Evolutionary conservation across 2,113 vertebrate species (phyloP).

Genomic region (Rhinolophus ferrumequinum): DNA sequence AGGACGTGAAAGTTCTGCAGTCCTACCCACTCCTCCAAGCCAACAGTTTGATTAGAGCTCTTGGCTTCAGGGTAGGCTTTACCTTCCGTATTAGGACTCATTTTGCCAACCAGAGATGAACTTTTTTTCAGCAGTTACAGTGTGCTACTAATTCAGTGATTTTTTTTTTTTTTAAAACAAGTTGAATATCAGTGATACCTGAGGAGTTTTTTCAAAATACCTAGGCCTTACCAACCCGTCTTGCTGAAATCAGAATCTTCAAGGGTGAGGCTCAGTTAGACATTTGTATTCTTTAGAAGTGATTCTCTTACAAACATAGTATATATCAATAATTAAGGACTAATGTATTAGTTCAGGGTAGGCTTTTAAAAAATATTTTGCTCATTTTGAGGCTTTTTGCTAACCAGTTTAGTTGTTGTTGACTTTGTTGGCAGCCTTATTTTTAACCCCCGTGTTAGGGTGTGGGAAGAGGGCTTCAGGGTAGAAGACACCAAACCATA

Average conservation of each 20-base stretch:
- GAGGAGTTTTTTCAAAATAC: neutral
- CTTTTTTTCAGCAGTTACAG: neutral
- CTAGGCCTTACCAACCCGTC: neutral
- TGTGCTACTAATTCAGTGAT: neutral
- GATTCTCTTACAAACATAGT: neutral
- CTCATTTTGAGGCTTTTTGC: neutral
- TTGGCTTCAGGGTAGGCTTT: neutral
- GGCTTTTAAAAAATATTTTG: neutral
- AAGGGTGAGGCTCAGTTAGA: neutral
- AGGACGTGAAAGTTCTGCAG: neutral
- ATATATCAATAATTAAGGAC: neutral
- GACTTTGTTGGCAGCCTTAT: neutral
- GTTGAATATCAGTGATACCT: neutral
- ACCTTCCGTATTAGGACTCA: neutral
- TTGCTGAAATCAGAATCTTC: neutral
- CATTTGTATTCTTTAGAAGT: slow-evolving; percentile 5
- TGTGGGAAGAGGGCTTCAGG: neutral
- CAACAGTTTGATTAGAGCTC: neutral
- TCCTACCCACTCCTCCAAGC: neutral
- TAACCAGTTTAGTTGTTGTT: neutral
- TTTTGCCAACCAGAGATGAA: neutral
- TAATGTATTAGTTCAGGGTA: neutral
- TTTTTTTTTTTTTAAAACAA: neutral
- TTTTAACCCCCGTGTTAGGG: neutral
- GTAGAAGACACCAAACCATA: neutral